These are phyloP conservation scores for Vipera ursinii DNA, from an alignment of 2,797 vertebrate species.

Conservation along the genomic window DNA sequence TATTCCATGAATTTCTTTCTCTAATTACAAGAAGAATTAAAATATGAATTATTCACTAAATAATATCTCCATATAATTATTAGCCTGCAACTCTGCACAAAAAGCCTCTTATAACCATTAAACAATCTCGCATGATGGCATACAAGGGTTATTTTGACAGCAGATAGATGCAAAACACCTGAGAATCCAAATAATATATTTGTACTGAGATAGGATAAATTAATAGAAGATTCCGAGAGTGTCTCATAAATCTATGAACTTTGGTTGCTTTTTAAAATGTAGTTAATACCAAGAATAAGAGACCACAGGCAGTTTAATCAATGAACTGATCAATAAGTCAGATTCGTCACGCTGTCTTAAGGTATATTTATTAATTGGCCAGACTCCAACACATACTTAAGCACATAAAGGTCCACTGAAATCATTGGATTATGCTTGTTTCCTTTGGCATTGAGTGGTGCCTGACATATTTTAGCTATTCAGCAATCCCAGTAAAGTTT, in stretches of 20 bases:
- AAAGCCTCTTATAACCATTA: neutral
- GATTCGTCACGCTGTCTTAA: neutral
- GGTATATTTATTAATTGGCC: neutral
- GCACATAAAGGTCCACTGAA: neutral
- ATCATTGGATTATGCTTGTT: neutral
- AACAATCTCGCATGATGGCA: neutral
- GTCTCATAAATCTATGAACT: neutral
- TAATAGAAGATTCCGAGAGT: neutral
- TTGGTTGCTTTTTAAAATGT: neutral
- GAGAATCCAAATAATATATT: neutral
- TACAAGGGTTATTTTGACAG: neutral
- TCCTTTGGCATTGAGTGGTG: neutral
- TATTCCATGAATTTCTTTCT: constrained; percentile 5
- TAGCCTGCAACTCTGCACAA: neutral
- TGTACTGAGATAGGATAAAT: neutral
- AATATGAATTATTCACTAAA: constrained; percentile 33
- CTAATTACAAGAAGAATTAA: constrained; percentile 29
- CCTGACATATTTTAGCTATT: neutral
- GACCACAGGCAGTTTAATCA: neutral
- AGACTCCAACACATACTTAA: neutral
- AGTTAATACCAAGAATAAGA: neutral
- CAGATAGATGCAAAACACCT: neutral
- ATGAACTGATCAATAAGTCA: neutral
- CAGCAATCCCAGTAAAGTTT: neutral
- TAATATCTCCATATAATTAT: constrained; percentile 21